Evolutionary conservation across 2,888 invertebrate genomes (phyloP), one percentile per base, ranked within the genome.

Genomic region (Noctua janthina): DNA sequence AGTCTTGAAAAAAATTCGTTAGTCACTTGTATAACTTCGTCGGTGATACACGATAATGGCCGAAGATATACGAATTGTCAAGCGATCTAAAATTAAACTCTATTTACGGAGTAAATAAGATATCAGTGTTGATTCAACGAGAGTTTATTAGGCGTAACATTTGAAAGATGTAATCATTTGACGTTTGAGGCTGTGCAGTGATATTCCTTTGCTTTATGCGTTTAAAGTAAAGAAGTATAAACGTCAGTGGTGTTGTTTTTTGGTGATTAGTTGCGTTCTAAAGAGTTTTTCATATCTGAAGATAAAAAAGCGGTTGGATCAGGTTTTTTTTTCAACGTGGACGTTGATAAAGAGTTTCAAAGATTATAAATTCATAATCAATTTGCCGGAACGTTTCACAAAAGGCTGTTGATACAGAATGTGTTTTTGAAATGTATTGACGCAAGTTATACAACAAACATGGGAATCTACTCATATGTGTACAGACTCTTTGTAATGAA

Each of bases 401-500:
- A 56, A 77, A 75, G 23, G 11, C n/a, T 77, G 81, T 81, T 67
- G 20, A 54, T 64, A 72, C 68, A 88, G 67, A 29, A 88, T 88
- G 89, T 71, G 8, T 80, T 67, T 73, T 78, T 80, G 39, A 77
- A 82, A 76, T 69, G 69, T 43, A 71, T 82, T 87, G 79, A 84
- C 78, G 78, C 67, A 83, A 69, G 51, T 74, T 73, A 79, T 84
- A 76, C 72, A 75, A 82, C 80, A 89, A 96, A 93, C 91, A 96
- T 96, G 96, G 96, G 93, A 92, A 93, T 96, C 91, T 95, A 94
- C 92, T 95, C 96, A 49, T 96, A 96, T 87, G 95, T 96, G 0
- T 97, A 96, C 87, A 92, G 96, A 90, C 93, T 96, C 74, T 96
- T 96, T 91, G 96, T 96, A 10, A 96, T 95, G 96, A 90, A 92